phyloP scores from a whole-genome alignment of 2,113 vertebrate genomes.

The Pycnonotus jocosus region DNA sequence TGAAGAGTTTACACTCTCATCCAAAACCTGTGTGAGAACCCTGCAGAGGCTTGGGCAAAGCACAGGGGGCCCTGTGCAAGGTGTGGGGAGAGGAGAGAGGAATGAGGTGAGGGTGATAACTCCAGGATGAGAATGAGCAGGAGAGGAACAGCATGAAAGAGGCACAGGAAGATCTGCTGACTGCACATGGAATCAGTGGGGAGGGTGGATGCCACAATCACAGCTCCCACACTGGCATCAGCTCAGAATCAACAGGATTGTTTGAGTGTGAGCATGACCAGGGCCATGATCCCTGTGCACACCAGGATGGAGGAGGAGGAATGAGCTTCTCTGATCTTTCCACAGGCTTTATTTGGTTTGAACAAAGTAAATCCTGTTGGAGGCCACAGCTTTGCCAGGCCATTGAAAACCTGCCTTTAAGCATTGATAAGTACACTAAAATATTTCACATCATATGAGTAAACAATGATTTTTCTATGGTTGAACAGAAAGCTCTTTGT shows the following conservation, averaged over 20 bases:
- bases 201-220: neutral
- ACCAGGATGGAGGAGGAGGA: neutral
- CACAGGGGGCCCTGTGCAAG: neutral
- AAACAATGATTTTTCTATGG: neutral
- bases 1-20: fast-evolving
- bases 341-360: neutral
- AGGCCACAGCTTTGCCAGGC: neutral
- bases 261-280: neutral
- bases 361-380: neutral
- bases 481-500: neutral
- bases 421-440: neutral
- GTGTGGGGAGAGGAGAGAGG: neutral
- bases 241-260: neutral
- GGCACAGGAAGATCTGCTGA: neutral
- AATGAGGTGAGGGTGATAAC: no score
- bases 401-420: neutral
- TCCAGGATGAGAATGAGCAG: neutral
- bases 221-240: neutral
- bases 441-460: neutral
- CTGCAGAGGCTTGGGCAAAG: neutral
- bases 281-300: neutral
- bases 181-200: neutral
- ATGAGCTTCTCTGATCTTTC: neutral
- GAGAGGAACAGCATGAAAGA: no score
- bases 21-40: neutral